A percentile compares a stretch with the other conserved stretches of the same genome.
Conservation (phyloP, 2,113 vertebrate genomes). For the Morone chrysops region DNA sequence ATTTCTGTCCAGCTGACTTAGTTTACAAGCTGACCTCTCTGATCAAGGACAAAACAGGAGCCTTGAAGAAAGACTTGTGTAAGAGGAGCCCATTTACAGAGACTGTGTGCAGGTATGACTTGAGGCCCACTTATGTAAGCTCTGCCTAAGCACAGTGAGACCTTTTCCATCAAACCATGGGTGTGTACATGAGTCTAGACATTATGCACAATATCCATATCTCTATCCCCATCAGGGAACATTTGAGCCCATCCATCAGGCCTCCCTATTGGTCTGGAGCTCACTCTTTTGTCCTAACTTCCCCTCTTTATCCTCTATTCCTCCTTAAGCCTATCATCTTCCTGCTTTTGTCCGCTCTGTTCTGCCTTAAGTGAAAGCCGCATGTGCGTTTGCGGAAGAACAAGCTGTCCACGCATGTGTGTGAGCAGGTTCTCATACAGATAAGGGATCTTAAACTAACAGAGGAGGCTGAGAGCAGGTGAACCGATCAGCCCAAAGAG, state of each 20-base stretch:
- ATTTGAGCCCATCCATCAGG: slow-evolving; percentile 41
- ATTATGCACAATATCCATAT: slow-evolving; percentile 32
- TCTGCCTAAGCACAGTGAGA: slow-evolving; percentile 22
- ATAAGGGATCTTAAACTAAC: slow-evolving; percentile 75
- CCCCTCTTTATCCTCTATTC: slow-evolving; percentile 5
- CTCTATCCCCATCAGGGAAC: slow-evolving; percentile 38
- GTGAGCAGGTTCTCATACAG: slow-evolving; percentile 49
- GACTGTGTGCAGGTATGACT: not conserved
- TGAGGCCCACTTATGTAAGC: slow-evolving; percentile 39
- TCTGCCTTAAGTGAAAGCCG: slow-evolving; percentile 36
- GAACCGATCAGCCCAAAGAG: slow-evolving; percentile 9
- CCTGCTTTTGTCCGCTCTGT: slow-evolving; percentile 19
- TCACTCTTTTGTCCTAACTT: slow-evolving; percentile 25
- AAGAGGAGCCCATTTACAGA: not conserved
- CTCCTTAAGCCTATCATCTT: slow-evolving; percentile 26
- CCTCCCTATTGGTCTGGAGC: slow-evolving; percentile 13
- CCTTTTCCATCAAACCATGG: slow-evolving; percentile 24
- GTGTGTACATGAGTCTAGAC: slow-evolving; percentile 10
- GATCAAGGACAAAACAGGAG: not conserved
- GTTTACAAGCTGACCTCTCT: not conserved
- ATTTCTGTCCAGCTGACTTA: not conserved
- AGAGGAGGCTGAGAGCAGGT: slow-evolving; percentile 49
- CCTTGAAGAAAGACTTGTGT: not conserved
- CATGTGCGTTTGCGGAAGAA: not conserved
- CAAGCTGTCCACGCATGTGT: slow-evolving; percentile 29